Evolutionary conservation across 2,888 invertebrate genomes (phyloP).

Genomic region (Theretra japonica): DNA sequence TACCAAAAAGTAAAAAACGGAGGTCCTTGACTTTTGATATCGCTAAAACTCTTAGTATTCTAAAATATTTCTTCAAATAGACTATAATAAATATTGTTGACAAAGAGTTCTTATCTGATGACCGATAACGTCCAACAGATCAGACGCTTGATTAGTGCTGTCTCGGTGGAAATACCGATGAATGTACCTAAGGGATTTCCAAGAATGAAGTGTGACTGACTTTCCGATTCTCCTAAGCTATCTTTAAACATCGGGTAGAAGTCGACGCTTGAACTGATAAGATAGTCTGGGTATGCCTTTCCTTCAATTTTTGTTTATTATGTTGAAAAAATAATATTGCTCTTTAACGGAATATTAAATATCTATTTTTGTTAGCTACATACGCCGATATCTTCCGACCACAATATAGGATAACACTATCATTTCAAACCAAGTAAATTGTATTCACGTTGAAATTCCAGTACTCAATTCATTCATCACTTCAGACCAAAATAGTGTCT

Average conservation of each 20-base stretch:
- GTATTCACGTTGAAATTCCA: neutral
- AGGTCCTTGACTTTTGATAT: too few relatives aligned
- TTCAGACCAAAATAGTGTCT: neutral
- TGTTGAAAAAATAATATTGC: neutral
- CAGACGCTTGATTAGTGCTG: neutral
- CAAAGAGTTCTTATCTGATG: slow-evolving; percentile 4
- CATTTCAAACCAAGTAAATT: neutral
- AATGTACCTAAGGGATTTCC: neutral
- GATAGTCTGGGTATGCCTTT: too few relatives aligned
- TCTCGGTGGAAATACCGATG: neutral
- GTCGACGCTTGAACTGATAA: too few relatives aligned
- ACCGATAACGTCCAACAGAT: neutral
- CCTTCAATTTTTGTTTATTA: neutral
- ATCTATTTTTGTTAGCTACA: too few relatives aligned
- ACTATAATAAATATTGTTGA: neutral
- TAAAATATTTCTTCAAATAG: neutral
- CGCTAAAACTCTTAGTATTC: too few relatives aligned
- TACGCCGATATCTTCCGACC: too few relatives aligned
- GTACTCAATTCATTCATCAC: slow-evolving; percentile 1
- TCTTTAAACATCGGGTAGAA: too few relatives aligned
- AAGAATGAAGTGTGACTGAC: too few relatives aligned
- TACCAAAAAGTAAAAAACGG: too few relatives aligned
- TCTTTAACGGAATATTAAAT: too few relatives aligned
- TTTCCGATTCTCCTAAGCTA: too few relatives aligned
- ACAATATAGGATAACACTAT: neutral